phyloP scores from a whole-genome alignment of 2,797 vertebrate genomes.

The Thamnophis elegans region DNA sequence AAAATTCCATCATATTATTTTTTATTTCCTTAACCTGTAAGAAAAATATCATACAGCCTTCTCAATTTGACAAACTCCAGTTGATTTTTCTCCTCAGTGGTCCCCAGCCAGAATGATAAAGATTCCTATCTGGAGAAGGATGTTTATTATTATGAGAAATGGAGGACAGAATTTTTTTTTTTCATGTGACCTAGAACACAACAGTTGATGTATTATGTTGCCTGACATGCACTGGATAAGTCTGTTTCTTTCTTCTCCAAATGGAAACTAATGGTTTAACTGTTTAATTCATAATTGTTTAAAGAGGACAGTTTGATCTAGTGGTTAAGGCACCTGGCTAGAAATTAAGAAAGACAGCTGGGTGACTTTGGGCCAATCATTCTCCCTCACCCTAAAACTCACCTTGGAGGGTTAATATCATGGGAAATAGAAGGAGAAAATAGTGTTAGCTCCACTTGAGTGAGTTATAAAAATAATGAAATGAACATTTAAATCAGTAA shows the following conservation, averaged over 20 bases:
- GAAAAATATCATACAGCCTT: neutral
- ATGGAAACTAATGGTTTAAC: neutral
- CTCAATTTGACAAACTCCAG: too few species aligned
- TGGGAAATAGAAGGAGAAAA: neutral
- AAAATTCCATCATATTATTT: neutral
- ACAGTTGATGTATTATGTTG: neutral
- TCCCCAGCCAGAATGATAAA: neutral
- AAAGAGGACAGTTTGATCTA: neutral
- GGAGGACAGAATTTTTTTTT: neutral
- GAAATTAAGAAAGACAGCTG: neutral
- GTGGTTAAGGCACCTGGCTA: neutral
- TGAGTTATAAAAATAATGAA: neutral
- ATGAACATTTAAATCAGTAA: neutral
- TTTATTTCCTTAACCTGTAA: neutral
- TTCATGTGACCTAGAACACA: neutral
- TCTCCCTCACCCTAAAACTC: neutral
- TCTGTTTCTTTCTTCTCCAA: neutral
- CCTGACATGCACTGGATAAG: accelerated
- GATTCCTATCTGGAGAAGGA: neutral
- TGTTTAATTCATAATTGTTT: neutral
- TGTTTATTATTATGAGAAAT: neutral
- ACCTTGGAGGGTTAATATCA: neutral
- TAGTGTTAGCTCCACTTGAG: neutral
- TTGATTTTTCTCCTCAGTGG: too few species aligned
- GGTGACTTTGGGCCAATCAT: neutral